A percentile compares a stretch with the other conserved stretches of the same genome.
These are phyloP conservation scores for Deilephila elpenor DNA, from an alignment of 2,888 invertebrate species.

Conservation along the genomic window DNA sequence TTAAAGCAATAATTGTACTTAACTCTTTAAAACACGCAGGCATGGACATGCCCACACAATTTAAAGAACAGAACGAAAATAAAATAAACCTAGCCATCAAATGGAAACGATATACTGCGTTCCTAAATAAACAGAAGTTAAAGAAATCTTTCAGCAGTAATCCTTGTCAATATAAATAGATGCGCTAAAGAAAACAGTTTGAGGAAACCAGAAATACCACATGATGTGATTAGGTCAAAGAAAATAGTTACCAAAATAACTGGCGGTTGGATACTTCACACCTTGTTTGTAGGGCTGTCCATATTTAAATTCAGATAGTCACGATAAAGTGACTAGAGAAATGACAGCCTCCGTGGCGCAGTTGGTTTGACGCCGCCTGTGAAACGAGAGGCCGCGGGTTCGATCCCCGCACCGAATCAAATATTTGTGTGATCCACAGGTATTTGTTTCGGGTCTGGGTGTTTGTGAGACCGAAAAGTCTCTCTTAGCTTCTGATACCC, in stretches of 20 bases:
- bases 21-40: too few species aligned
- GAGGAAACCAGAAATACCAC: conserved; percentile 15
- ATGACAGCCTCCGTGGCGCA: too few species aligned
- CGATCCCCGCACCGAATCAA: too few species aligned
- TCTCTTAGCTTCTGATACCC: too few species aligned
- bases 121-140: neutral
- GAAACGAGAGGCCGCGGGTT: too few species aligned
- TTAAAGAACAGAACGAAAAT: neutral
- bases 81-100: neutral
- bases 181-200: conserved; percentile 17
- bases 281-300: conserved; percentile 7
- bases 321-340: too few species aligned
- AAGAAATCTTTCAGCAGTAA: neutral
- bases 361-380: too few species aligned
- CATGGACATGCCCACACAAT: too few species aligned
- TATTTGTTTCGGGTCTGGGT: too few species aligned
- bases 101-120: neutral
- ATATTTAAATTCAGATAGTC: neutral
- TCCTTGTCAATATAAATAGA: neutral
- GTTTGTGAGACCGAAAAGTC: too few species aligned
- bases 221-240: conserved; percentile 13
- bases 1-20: too few species aligned
- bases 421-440: too few species aligned
- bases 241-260: conserved; percentile 12
- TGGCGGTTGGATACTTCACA: neutral